These are phyloP conservation scores for Argopecten irradians DNA, from an alignment of 1,140 invertebrate species.

Conservation along the genomic window DNA sequence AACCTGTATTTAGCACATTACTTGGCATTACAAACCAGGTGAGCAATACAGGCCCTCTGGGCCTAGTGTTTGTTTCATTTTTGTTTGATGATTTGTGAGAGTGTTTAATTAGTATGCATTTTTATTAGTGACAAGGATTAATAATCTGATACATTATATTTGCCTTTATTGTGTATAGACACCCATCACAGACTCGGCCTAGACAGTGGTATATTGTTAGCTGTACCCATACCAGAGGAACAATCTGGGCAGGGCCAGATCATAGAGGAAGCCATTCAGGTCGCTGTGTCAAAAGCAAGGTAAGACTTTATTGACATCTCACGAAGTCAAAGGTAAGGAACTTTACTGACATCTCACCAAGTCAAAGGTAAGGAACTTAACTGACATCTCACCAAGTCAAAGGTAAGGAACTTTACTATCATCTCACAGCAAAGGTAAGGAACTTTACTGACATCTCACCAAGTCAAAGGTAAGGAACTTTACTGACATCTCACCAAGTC, in stretches of 20 bases:
- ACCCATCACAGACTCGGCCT: conserved; percentile 79
- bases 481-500: no score
- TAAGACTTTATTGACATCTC: conserved; percentile 46
- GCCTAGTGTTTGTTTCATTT: no score
- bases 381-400: neutral
- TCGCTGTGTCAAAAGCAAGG: conserved; percentile 84
- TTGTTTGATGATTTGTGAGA: neutral
- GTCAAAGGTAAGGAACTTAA: neutral
- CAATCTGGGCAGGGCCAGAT: conserved; percentile 79
- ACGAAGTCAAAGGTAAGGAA: neutral
- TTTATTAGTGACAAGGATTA: neutral
- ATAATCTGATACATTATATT: neutral
- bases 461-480: neutral
- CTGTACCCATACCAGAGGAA: conserved; percentile 90
- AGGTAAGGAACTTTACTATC: neutral
- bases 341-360: neutral
- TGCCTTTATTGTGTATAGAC: conserved; percentile 51
- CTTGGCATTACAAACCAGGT: no score
- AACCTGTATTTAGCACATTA: no score
- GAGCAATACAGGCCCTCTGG: no score
- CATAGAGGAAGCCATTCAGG: conserved; percentile 84
- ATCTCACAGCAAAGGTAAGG: neutral
- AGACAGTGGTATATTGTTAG: conserved; percentile 90
- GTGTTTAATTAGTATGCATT: neutral
- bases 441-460: neutral